Percentiles rank a stretch among this genome's conserved stretches.
Evolutionary conservation across 2,888 invertebrate genomes (phyloP).

Genomic region (Lycia hirtaria): DNA sequence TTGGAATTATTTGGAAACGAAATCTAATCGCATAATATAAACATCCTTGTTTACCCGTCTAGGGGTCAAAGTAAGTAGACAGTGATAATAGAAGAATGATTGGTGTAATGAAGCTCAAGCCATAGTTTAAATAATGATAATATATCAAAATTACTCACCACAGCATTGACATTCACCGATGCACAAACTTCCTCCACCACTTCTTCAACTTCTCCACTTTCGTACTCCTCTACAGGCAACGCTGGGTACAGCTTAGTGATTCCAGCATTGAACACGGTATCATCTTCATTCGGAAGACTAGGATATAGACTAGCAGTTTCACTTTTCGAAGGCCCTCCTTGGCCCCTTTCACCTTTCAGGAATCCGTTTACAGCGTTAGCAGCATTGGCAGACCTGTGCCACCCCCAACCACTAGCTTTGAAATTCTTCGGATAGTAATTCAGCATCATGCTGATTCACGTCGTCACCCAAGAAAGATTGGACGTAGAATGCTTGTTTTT

Average conservation of each 20-base stretch:
- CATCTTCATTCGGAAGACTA: conserved; percentile 68
- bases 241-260: conserved; percentile 70
- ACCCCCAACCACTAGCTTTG: conserved; percentile 79
- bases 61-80: too few species aligned
- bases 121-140: background rate
- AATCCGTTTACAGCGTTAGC: conserved; percentile 71
- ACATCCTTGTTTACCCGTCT: too few species aligned
- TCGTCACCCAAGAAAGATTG: conserved; percentile 42
- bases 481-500: conserved; percentile 43
- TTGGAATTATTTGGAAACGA: too few species aligned
- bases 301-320: conserved; percentile 72
- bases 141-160: conserved; percentile 65
- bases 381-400: conserved; percentile 69
- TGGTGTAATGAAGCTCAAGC: too few species aligned
- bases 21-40: too few species aligned
- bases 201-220: conserved; percentile 74
- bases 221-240: conserved; percentile 76
- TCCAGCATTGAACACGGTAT: conserved; percentile 62
- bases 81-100: too few species aligned
- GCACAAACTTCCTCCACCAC: conserved; percentile 77
- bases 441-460: conserved; percentile 46
- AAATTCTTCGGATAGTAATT: conserved; percentile 79
- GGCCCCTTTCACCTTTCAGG: conserved; percentile 68
- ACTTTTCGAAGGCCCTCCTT: conserved; percentile 54
- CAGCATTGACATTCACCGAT: conserved; percentile 70